Evolutionary conservation across 2,888 invertebrate species (phyloP), one percentile per base, ranked within the genome.

Genomic region (Scrobipalpa atriplicella): DNA sequence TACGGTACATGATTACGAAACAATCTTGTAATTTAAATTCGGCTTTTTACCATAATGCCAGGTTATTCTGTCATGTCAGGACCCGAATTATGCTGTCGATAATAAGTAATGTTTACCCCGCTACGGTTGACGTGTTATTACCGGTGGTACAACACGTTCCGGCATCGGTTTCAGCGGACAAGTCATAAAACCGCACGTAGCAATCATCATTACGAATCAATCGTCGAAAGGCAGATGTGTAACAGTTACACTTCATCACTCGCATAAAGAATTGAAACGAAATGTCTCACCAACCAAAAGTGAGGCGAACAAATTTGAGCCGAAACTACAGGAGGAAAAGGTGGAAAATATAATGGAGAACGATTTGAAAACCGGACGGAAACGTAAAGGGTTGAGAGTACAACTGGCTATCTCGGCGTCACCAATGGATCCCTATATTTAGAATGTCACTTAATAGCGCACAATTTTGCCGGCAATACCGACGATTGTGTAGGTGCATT

Each of bases 381-480:
- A 77, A 76, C 73, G 75, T 72, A 84, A 84, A 85, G 85, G 84
- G 85, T 86, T 86, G 79, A 79, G 79, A 79, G 72, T 78, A 78
- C 77, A 76, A 80, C 80, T 80, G 80, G 78, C 81, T 83, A 84
- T 83, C 81, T 81, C 78, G 75, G 77, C 82, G 83, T 84, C 84
- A 84, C 82, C 79, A 80, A 74, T 79, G 79, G 83, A 87, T 87
- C 82, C 82, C 84, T 88, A 87, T 89, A 90, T 91, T 91, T 91
- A 90, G 90, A 87, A 85, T 84, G 87, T 87, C 89, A 90, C 85
- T 89, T 90, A 91, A 92, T 90, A 86, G 87, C 83, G 82, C 80
- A 86, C 90, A 89, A 90, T 92, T 90, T 89, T 84, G 89, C 85
- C 80, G 84, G 86, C 86, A 87, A 89, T 89, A 87, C 79, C 81